Evolutionary conservation across 1,140 invertebrate genomes (phyloP), one percentile per base, ranked within the genome.

Genomic region (Popillia japonica): DNA sequence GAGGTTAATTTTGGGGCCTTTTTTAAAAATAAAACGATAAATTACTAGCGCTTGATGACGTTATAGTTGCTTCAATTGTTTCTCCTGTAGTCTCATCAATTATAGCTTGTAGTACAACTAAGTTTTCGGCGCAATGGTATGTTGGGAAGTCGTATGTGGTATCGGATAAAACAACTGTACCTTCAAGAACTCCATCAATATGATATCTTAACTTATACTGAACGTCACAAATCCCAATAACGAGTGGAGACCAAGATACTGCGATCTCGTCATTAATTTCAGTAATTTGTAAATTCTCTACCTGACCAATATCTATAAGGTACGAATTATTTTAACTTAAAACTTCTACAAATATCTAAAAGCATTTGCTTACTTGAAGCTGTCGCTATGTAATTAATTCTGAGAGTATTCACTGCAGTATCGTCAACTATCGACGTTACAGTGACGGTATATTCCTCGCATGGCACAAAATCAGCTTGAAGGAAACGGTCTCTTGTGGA

Each of bases 171-270:
- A 27, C 10, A 68, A 22, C 61, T 7, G 61, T 14, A 23, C 2
- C 61, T 27, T 4, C 22, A 3, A 22, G 61, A 68, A 68, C 14
- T 9, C 61, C 61, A 22, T 68, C 22, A 7, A 68, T 68, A 10
- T 68, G 27, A 22, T 22, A 34, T 68, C 61, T 68, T 68, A 68
- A 27, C 7, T 68, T 68, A 22, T 68, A 68, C 11, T 68, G 4
- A 0, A 34, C 61, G 3, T 68, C 27, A 22, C 61, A 68, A 10
- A 27, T 11, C 3, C 61, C 61, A 27, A 68, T 27, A 11, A 68
- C 61, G 20, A 68, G 2, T 10, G 61, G 61, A 27, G 61, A 23
- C 61, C 61, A 68, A 23, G 20, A 22, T 0, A 27, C 61, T 27
- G 7, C 27, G 0, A 68, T 23, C 9, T 68, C 10, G 0, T 22